These are phyloP conservation scores for Trachymyrmex cornetzi DNA, from an alignment of 1,140 invertebrate genomes.

Conservation along the genomic window DNA sequence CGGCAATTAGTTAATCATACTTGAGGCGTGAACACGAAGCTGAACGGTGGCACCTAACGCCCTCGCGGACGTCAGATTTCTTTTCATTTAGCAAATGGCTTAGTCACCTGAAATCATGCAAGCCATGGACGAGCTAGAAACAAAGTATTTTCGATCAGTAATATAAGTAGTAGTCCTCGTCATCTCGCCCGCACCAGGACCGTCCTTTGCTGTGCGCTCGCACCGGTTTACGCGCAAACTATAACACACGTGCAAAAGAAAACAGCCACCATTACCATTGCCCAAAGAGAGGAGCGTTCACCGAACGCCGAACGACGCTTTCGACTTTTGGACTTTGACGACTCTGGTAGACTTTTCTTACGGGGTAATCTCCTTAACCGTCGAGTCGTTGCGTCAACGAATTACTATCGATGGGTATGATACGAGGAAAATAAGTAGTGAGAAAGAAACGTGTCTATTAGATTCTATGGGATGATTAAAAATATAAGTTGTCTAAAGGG, in stretches of 20 bases:
- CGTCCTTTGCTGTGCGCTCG: slow-evolving; percentile 79
- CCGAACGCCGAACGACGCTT: slow-evolving; percentile 20
- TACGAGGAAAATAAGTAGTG: slow-evolving; percentile 17
- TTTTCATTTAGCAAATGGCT: slow-evolving; percentile 76
- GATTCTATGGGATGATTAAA: slow-evolving; percentile 25
- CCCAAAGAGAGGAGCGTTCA: slow-evolving; percentile 49
- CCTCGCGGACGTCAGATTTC: slow-evolving; percentile 63
- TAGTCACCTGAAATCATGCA: slow-evolving; percentile 84
- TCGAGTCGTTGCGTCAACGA: not conserved
- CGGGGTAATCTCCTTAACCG: slow-evolving; percentile 28
- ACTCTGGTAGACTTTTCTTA: slow-evolving; percentile 50
- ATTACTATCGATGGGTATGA: slow-evolving; percentile 28
- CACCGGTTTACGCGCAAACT: slow-evolving; percentile 81
- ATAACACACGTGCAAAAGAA: slow-evolving; percentile 85
- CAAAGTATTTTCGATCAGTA: slow-evolving; percentile 84
- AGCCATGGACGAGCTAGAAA: slow-evolving; percentile 81
- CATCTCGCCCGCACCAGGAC: slow-evolving; percentile 78
- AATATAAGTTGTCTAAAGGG: slow-evolving; percentile 19
- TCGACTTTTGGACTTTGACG: not conserved
- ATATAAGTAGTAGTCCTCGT: slow-evolving; percentile 85
- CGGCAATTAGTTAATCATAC: slow-evolving; percentile 53
- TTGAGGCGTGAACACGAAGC: slow-evolving; percentile 77
- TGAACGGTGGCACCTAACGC: slow-evolving; percentile 69
- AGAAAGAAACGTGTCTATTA: slow-evolving; percentile 21
- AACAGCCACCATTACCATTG: slow-evolving; percentile 80